phyloP scores from a whole-genome alignment of 2,797 vertebrate species.

The Eulemur mongoz region DNA sequence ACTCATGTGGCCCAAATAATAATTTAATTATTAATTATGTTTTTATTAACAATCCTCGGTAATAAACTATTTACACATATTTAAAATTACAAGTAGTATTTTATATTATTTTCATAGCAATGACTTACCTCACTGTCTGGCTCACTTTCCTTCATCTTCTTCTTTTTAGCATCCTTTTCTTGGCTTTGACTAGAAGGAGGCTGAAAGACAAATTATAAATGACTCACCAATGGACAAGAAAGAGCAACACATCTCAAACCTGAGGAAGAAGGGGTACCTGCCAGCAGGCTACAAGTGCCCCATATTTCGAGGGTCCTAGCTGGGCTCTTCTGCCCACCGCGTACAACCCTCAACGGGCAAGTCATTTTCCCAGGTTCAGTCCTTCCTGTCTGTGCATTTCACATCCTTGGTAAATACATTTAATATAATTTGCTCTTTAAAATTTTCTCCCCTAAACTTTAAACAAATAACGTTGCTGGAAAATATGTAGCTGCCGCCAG shows the following conservation, averaged over 20 bases:
- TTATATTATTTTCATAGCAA: background rate
- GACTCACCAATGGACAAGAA: background rate
- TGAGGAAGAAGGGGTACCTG: background rate
- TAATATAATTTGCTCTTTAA: background rate
- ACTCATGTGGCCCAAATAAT: background rate
- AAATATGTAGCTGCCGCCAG: background rate
- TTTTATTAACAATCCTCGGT: background rate
- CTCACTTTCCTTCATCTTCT: slow-evolving; percentile 15
- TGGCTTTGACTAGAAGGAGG: background rate
- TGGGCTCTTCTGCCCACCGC: background rate
- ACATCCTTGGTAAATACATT: background rate
- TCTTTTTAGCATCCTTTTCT: slow-evolving; percentile 56
- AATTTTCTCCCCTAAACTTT: background rate
- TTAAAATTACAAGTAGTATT: background rate
- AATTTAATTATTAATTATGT: background rate
- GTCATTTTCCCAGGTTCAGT: background rate
- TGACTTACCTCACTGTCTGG: slow-evolving; percentile 60
- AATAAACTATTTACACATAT: background rate
- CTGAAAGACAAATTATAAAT: slow-evolving; percentile 65
- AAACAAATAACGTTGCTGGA: background rate
- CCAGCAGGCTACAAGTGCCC: background rate
- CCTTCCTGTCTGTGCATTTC: background rate
- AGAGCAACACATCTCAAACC: background rate
- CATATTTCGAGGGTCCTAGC: fast-evolving
- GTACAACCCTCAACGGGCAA: background rate